Conservation (phyloP, 1,140 invertebrate species). For the Palaemon carinicauda region DNA sequence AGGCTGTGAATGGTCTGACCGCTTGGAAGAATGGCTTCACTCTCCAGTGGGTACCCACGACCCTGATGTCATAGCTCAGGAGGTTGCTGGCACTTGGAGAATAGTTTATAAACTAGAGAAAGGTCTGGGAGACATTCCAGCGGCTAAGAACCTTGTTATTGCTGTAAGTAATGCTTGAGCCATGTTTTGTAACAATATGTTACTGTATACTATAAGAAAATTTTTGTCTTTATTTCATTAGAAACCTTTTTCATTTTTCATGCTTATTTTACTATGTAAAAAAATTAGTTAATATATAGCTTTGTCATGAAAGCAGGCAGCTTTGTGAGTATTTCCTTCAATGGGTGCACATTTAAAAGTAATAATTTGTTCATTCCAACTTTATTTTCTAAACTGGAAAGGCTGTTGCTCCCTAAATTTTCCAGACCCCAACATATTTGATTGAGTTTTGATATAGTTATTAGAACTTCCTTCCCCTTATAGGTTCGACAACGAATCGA, state of each 20-base stretch:
- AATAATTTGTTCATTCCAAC: too few species aligned
- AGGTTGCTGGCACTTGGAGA: constrained; percentile 81
- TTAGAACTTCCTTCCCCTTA: constrained; percentile 13
- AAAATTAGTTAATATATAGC: too few species aligned
- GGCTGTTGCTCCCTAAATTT: too few species aligned
- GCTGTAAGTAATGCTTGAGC: constrained; percentile 26
- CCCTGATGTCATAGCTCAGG: constrained; percentile 87
- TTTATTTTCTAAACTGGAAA: too few species aligned
- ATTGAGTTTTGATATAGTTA: not conserved
- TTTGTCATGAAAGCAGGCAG: too few species aligned
- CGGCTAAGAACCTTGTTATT: constrained; percentile 56
- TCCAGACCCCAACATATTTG: too few species aligned
- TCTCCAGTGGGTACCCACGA: constrained; percentile 84
- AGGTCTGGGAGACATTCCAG: constrained; percentile 69
- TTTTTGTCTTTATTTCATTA: too few species aligned
- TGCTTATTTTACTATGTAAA: too few species aligned
- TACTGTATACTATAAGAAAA: not conserved
- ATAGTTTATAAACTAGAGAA: constrained; percentile 90
- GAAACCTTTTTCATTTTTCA: too few species aligned
- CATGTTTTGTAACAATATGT: not conserved
- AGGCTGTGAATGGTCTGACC: constrained; percentile 84
- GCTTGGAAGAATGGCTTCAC: constrained; percentile 83
- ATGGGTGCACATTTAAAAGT: too few species aligned
- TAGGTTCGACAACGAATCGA: constrained; percentile 80
- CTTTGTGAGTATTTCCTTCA: too few species aligned